Base-by-base conservation (phyloP, 2,113 vertebrate species). In the Microtus pennsylvanicus region DNA sequence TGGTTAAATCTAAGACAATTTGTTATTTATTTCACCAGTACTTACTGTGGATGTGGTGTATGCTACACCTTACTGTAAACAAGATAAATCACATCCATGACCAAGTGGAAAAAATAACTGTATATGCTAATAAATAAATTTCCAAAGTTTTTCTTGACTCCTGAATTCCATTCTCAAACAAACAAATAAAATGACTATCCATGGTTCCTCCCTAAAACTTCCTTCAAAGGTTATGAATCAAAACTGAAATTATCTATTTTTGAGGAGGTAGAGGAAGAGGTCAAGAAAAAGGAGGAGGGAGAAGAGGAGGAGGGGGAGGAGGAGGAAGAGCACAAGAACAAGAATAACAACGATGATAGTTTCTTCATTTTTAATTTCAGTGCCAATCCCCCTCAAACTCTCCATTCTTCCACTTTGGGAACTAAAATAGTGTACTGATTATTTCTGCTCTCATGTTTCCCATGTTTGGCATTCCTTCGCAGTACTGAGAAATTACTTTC, bases 21-120 rank as follows among this genome's bases (percentile, higher is more conserved):
- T 90, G 87, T 87, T 82, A 93, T 72, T 89, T 96, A 28, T 77
- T 93, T 30, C 30, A 69, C 88, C 87, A 95, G 85, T 89, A 82
- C 76, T 58, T 75, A 87, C 24, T 61, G 35, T 85, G 22, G 45
- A 90, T 33, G 24, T 35, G 74, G 7, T 52, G 33, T 38, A 83
- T 52, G 76, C 58, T 61, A 80, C 87, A 78, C 19, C 22, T 85
- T 92, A 92, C 45, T 78, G 72, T 67, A 94, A 92, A 81, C 28
- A 86, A 93, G 50, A 81, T 45, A 90, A 96, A 92, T 55, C 22
- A 38, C 61, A 82, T 3, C 3, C 69, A 86, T 47, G 14, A 9
- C 91, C 42, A 93, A 86, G 17, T 45, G 11, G 8, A 72, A 8
- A 45, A 85, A 91, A 74, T 0, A 75, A 58, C 9, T 90, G 5